Evolutionary conservation across 2,888 invertebrate species (phyloP).

Genomic region (Drosophila setosimentum): DNA sequence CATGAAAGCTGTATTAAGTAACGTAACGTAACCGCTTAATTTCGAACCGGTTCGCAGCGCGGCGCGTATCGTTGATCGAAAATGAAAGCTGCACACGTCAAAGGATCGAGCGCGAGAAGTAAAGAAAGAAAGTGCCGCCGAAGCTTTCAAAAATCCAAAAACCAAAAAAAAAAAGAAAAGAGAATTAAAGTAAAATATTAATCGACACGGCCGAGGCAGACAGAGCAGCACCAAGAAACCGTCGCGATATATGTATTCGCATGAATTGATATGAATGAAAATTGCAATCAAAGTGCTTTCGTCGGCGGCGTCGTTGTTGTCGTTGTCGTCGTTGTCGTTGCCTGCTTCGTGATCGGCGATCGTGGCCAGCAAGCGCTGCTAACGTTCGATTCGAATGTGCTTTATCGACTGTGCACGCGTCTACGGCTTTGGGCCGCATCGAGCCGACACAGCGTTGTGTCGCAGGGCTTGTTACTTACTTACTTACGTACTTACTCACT

Average conservation of each 20-base stretch:
- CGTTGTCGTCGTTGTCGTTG: slow-evolving; percentile 18
- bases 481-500: slow-evolving; percentile 5
- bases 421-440: slow-evolving; percentile 54
- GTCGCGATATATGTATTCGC: slow-evolving; percentile 33
- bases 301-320: slow-evolving; percentile 16
- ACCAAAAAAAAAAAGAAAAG: neutral
- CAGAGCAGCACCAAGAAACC: slow-evolving; percentile 35
- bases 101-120: slow-evolving; percentile 59
- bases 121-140: slow-evolving; percentile 50
- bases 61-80: slow-evolving; percentile 61
- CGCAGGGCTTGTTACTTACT: slow-evolving; percentile 66
- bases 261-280: slow-evolving; percentile 75
- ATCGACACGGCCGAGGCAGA: slow-evolving; percentile 49
- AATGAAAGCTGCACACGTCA: slow-evolving; percentile 68
- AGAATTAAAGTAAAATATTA: slow-evolving; percentile 6
- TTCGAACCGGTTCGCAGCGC: slow-evolving; percentile 68
- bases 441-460: slow-evolving; percentile 49
- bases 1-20: slow-evolving; percentile 72
- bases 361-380: slow-evolving; percentile 57
- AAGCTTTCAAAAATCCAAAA: slow-evolving; percentile 45
- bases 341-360: slow-evolving; percentile 10
- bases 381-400: slow-evolving; percentile 79
- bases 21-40: slow-evolving; percentile 45
- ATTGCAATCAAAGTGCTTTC: slow-evolving; percentile 65
- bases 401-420: slow-evolving; percentile 79